Percentiles rank a stretch among this genome's conserved stretches.
These are phyloP conservation scores for Ctenopoma multispine DNA, from an alignment of 2,797 vertebrate genomes.

Conservation along the genomic window DNA sequence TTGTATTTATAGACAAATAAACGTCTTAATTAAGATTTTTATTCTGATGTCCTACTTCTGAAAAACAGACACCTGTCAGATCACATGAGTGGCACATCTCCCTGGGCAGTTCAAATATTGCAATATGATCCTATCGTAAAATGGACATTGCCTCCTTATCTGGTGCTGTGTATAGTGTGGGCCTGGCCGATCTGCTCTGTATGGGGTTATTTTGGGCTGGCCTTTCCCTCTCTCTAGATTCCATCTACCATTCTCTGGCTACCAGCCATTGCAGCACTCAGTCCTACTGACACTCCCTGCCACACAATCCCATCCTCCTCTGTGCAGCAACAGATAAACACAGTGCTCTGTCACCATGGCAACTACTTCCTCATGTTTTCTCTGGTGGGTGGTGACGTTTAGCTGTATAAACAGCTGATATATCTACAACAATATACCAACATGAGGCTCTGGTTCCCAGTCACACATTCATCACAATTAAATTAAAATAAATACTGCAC, in stretches of 20 bases:
- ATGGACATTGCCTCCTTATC: constrained; percentile 71
- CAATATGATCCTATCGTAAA: constrained; percentile 64
- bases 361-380: constrained; percentile 69
- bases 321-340: constrained; percentile 78
- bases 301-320: constrained; percentile 40
- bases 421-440: constrained; percentile 44
- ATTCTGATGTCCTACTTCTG: neutral
- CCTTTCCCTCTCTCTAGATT: constrained; percentile 78
- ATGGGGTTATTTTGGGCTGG: constrained; percentile 82
- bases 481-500: constrained; percentile 39
- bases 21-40: neutral
- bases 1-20: neutral
- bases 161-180: constrained; percentile 56
- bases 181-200: constrained; percentile 35
- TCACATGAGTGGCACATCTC: constrained; percentile 21
- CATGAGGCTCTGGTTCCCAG: neutral
- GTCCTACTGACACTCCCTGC: constrained; percentile 23
- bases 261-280: constrained; percentile 55
- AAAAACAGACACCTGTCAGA: constrained; percentile 46
- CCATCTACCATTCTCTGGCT: constrained; percentile 74
- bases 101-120: constrained; percentile 43
- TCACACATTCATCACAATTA: constrained; percentile 20
- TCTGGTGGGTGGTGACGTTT: constrained; percentile 44
- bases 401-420: constrained; percentile 65
- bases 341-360: constrained; percentile 62